Evolutionary conservation across 2,888 invertebrate genomes (phyloP), one percentile per base, ranked within the genome.

Genomic region (Neoaliturus tenellus): DNA sequence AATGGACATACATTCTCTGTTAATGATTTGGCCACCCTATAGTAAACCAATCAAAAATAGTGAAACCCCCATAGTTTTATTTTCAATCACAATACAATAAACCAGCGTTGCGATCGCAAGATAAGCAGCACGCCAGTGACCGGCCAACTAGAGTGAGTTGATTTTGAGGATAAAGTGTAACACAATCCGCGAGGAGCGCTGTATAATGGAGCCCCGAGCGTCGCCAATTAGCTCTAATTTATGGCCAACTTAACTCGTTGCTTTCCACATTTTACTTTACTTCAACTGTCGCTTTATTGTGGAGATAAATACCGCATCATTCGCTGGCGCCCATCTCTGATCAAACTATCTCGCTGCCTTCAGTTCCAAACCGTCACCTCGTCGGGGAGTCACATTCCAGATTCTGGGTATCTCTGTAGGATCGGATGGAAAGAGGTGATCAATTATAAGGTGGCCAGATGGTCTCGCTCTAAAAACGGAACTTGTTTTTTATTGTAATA

Each of bases 221-320:
- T 10, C 71, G 39, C 71, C 39, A 71, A 71, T 71, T 39, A 39
- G 71, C 10, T n/a, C 17, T 71, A 71, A 71, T 71, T 71, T 71
- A 71, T 71, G 71, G 31, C 71, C 71, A 71, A 71, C 71, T 71
- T 71, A 71, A 39, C 71, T 71, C 31, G 71, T 41, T 71, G 41
- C 71, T 71, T 39, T 71, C 71, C 71, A 71, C 71, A 71, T 71
- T 71, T 71, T 39, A 71, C 39, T 71, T 35, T 35, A 41, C 71
- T 71, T n/a, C 41, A 35, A 71, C 71, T 39, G 71, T 39, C 39
- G 23, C 71, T 71, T 35, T n/a, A 39, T 35, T 71, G 71, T 39
- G 20, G 25, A 44, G 51, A 51, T 23, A 23, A 51, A 51, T 51
- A 51, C 51, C 51, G 23, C 51, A 51, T 51, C 51, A 10, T 23